Conservation (phyloP, 1,140 invertebrate species). For the Ptiloglossa arizonensis region DNA sequence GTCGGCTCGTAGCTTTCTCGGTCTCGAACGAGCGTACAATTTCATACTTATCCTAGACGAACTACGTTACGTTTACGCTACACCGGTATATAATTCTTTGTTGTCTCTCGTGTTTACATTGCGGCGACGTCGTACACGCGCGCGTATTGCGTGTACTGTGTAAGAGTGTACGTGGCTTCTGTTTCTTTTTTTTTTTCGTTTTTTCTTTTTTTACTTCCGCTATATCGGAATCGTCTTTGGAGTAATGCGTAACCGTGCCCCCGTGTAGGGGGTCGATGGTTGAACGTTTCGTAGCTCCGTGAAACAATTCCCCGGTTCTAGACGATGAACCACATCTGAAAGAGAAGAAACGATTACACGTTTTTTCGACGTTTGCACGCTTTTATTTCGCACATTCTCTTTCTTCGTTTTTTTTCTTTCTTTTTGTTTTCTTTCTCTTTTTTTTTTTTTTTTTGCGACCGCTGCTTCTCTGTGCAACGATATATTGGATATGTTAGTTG, state of each 20-base stretch:
- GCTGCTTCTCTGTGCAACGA: neutral
- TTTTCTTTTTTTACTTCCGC: no score
- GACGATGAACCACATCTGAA: slow-evolving; percentile 74
- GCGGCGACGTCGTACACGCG: neutral
- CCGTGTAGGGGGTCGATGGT: no score
- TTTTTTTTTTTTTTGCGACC: neutral
- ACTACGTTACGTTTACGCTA: no score
- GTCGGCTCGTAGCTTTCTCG: no score
- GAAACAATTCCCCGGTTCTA: slow-evolving; percentile 39
- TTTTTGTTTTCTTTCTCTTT: neutral
- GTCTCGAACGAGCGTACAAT: no score
- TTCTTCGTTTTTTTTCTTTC: neutral
- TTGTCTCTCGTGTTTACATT: no score
- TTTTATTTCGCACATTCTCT: neutral
- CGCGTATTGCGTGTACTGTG: neutral
- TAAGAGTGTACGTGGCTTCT: neutral
- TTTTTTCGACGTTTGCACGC: neutral
- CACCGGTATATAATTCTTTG: no score
- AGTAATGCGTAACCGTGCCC: no score
- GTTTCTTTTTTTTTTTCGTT: neutral
- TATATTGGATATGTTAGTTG: no score
- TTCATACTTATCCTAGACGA: no score
- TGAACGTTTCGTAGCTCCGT: no score
- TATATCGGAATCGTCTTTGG: neutral
- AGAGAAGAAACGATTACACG: slow-evolving; percentile 4